Percentiles rank a stretch among this genome's conserved stretches.
Evolutionary conservation across 2,797 vertebrate species (phyloP).

Genomic region (Syncerus caffer): DNA sequence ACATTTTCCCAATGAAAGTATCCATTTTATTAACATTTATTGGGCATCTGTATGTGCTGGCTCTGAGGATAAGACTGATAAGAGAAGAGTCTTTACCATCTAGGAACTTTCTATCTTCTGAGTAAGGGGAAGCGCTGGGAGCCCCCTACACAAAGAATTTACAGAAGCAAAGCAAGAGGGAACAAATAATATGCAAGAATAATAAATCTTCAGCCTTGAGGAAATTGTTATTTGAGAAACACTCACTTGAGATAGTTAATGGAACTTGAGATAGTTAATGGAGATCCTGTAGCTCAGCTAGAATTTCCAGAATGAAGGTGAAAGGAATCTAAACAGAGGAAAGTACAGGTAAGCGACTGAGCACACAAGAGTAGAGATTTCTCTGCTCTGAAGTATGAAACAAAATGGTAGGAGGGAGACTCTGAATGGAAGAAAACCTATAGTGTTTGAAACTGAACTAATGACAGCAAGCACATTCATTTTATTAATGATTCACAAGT

Average conservation of each 20-base stretch:
- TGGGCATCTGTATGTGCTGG: not conserved
- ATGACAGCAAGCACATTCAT: not conserved
- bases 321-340: not conserved
- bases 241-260: not conserved
- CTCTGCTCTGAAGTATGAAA: not conserved
- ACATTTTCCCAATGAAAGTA: not conserved
- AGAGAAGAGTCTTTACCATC: not conserved
- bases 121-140: not conserved
- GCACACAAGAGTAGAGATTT: not conserved
- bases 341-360: not conserved
- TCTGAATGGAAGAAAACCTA: not conserved
- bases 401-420: not conserved
- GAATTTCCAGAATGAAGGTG: not conserved
- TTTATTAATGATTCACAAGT: not conserved
- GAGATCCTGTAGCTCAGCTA: not conserved
- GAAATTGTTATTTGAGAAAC: not conserved
- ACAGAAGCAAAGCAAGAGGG: not conserved
- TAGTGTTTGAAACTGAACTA: not conserved
- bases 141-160: not conserved
- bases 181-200: not conserved
- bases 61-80: not conserved
- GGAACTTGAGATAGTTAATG: not conserved
- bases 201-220: not conserved
- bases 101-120: not conserved
- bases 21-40: slow-evolving; percentile 18